phyloP scores from a whole-genome alignment of 2,113 vertebrate genomes.

The Psammodynastes pulverulentus region DNA sequence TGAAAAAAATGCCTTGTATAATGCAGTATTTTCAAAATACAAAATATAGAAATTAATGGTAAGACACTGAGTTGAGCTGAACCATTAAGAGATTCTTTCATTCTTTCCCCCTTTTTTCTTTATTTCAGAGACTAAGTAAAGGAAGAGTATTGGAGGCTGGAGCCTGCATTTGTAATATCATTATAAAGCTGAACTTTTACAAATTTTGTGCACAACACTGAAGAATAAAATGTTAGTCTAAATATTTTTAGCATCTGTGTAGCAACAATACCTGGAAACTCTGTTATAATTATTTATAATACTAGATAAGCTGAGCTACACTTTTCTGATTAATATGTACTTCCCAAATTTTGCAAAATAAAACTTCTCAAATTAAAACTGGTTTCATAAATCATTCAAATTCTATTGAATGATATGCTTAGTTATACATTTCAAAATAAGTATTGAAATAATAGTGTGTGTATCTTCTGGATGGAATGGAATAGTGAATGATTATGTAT shows the following conservation, averaged over 20 bases:
- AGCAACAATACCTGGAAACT: background rate
- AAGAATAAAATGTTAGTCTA: background rate
- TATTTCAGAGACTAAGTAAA: background rate
- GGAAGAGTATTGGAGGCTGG: background rate
- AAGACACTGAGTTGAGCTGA: background rate
- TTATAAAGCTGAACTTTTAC: background rate
- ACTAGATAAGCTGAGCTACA: background rate
- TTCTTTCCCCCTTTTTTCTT: background rate
- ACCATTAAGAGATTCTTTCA: background rate
- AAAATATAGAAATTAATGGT: background rate
- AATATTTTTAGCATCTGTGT: background rate
- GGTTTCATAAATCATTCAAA: background rate
- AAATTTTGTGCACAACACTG: background rate
- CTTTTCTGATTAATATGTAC: background rate
- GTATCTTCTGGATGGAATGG: background rate
- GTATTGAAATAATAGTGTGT: background rate
- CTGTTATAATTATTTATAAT: background rate
- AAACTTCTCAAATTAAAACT: background rate
- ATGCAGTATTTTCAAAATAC: conserved; percentile 39
- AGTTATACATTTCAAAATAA: background rate
- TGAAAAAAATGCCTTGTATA: background rate
- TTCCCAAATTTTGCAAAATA: background rate
- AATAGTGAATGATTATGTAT: too few species aligned
- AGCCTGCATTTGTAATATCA: background rate
- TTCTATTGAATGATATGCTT: background rate